Base-by-base conservation (phyloP, 2,797 vertebrate species). In the Darevskia mixta region DNA sequence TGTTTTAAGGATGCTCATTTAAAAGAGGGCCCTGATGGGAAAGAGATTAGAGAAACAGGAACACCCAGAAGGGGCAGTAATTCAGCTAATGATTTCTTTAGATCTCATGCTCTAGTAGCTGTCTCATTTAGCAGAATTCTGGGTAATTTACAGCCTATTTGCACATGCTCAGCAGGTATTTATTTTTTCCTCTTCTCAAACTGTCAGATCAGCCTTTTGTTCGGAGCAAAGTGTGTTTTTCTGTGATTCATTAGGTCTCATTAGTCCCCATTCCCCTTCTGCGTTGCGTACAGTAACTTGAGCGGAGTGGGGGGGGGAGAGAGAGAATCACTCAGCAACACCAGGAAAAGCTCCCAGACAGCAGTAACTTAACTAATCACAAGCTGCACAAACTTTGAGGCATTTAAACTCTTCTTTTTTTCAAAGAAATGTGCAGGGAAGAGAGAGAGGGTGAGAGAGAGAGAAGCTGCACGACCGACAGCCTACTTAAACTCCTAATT, bases 201-300 rank as follows among this genome's bases (percentile, higher is more conserved):
- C 81, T 87, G 45, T 79, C 72, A 85, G 84, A 73, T 93, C 91
- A 93, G 90, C 79, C 89, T 92, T 93, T 89, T 83, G 8, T 85
- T 85, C 6, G 29, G 66, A 82, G 4, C 66, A 82, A 78, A 67
- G 18, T 23, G 29, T 85, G 15, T 0, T 85, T 92, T 85, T 90
- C 78, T 55, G 82, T 92, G 92, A 91, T 91, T 94, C 82, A 92
- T 89, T 91, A 91, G 64, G 78, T 67, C 79, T 91, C 75, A 87
- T 93, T 91, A 93, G 66, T 29, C 11, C 78, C 67, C 67, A 61
- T 77, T 91, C 86, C 82, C 66, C 84, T 86, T 91, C 49, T 69
- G 79, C 67, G 23, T 61, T 69, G 79, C 67, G 23, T 61, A 72
- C 55, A 61, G 41, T 76, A 94, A 91, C 11, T 32, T 43, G 10